Percentiles rank a stretch among this genome's conserved stretches.
Evolutionary conservation across 2,113 vertebrate species (phyloP).

Genomic region (Chrysemys picta): DNA sequence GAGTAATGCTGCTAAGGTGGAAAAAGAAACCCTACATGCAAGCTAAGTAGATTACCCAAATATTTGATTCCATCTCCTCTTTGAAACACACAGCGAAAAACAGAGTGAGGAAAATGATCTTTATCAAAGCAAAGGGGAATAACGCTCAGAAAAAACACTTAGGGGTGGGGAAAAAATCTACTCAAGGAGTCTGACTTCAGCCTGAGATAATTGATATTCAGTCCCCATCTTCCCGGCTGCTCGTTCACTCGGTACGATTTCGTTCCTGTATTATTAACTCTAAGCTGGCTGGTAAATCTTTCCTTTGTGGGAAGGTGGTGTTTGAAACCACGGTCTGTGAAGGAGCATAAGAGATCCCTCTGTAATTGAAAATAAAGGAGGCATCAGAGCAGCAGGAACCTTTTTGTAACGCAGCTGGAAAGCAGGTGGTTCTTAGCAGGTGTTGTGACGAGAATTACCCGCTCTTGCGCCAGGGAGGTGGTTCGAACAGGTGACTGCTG

Average conservation of each 20-base stretch:
- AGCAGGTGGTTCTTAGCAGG: background rate
- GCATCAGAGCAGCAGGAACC: background rate
- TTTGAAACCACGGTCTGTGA: background rate
- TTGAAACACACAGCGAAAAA: background rate
- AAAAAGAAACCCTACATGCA: background rate
- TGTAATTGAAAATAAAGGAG: background rate
- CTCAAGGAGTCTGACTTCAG: background rate
- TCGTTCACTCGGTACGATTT: background rate
- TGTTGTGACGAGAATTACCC: background rate
- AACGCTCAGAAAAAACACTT: background rate
- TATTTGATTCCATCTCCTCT: background rate
- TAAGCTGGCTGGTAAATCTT: background rate
- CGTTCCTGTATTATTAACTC: background rate
- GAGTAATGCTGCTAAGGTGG: background rate
- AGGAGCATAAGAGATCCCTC: background rate
- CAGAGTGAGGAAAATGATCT: background rate
- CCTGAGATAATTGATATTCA: background rate
- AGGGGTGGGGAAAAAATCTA: background rate
- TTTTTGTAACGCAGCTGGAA: background rate
- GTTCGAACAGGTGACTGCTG: background rate
- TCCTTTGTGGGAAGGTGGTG: background rate
- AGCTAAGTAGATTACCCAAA: background rate
- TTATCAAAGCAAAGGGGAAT: background rate
- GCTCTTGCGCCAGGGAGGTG: background rate
- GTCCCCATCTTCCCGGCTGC: background rate